Base-by-base conservation (phyloP, 1,140 invertebrate species). In the Caenorhabditis inopinata region DNA sequence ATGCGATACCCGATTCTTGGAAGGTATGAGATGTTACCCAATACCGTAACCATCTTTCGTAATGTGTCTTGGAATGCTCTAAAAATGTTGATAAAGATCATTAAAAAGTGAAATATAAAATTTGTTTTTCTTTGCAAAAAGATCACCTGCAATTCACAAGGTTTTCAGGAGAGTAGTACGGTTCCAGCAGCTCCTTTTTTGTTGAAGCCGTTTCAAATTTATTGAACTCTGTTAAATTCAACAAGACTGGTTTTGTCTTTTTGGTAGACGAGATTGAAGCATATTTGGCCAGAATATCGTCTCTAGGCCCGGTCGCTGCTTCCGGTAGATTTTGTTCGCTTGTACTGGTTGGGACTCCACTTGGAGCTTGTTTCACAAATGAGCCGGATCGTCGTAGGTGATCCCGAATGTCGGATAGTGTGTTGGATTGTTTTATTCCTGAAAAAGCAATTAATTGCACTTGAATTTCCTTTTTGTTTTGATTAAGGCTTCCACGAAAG, bases 341-440 rank as follows among this genome's bases (percentile, higher is more conserved):
- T 4, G 12, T 27, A n/a, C 58, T 68, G 1, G 32, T 38, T 9
- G 9, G 11, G 7, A 68, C 11, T 6, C 58, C 58, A 2, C 7
- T 16, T n/a, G 25, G 27, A 42, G 38, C 6, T 7, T n/a, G 58
- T 21, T 68, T 68, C 1, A 21, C 32, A 16, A 68, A 12, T 18
- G 58, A 68, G 6, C 58, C 32, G n/a, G 23, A 29, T 18, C 58
- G 58, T 21, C 58, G 58, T 11, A 68, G 58, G 16, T 68, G 58
- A 1, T 21, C 58, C n/a, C 58, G 58, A n/a, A 68, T 68, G 32
- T 68, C 58, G 3, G 58, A 68, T 5, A 68, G 58, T 12, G 58
- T 68, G n/a, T 68, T 68, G 6, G 58, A 68, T 42, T 68, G 58
- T 1, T 29, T 68, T 29, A 68, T 38, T 42, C 58, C 58, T 68